phyloP scores from a whole-genome alignment of 2,113 vertebrate genomes.

The Phoxinus phoxinus region DNA sequence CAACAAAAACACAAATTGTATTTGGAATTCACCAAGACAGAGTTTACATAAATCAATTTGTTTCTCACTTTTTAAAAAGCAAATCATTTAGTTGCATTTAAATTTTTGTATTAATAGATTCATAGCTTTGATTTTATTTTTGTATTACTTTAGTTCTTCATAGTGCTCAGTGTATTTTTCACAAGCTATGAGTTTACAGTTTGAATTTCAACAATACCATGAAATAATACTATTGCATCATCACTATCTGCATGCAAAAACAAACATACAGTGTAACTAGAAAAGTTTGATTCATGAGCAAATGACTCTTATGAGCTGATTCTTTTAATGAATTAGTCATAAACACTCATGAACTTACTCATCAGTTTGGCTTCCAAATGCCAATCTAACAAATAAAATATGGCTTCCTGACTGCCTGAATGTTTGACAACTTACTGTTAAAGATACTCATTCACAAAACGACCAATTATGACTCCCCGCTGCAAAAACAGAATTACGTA shows the following conservation, averaged over 20 bases:
- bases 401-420: background rate
- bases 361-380: background rate
- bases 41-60: no score
- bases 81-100: no score
- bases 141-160: no score
- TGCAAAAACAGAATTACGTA: background rate
- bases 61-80: no score
- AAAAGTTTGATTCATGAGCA: background rate
- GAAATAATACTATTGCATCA: background rate
- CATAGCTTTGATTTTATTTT: no score
- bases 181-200: background rate
- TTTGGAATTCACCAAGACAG: conserved; percentile 48
- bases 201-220: background rate
- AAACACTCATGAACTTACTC: background rate
- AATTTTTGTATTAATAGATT: no score
- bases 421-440: background rate
- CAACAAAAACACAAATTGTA: conserved; percentile 24
- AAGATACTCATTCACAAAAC: background rate
- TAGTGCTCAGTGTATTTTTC: background rate
- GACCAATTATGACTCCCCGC: background rate
- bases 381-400: background rate
- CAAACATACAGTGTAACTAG: background rate
- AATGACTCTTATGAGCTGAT: background rate
- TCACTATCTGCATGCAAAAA: background rate
- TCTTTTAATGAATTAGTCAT: background rate